Evolutionary conservation across 2,888 invertebrate genomes (phyloP).

Genomic region (Neuroscelio doddi): DNA sequence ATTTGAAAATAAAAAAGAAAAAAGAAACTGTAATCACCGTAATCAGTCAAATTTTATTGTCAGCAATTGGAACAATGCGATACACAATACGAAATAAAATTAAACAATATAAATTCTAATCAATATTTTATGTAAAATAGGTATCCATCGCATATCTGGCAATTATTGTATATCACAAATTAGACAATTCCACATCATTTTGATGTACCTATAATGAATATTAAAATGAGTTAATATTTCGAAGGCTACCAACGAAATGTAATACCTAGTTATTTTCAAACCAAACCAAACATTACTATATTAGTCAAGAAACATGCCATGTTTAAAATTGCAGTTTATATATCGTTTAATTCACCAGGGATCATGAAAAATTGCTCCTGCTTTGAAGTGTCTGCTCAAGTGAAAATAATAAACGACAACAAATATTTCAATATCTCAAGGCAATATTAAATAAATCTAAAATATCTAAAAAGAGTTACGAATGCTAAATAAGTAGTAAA

Average conservation of each 20-base stretch:
- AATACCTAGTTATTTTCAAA: constrained; percentile 59
- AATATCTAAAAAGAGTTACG: constrained; percentile 4
- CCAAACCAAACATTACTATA: constrained; percentile 69
- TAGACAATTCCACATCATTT: constrained; percentile 1
- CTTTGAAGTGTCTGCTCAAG: background rate
- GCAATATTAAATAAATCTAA: background rate
- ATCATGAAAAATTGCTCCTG: background rate
- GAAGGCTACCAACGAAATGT: constrained; percentile 37
- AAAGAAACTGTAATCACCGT: too few species aligned
- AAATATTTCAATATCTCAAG: background rate
- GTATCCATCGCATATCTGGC: too few species aligned
- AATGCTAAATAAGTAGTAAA: background rate
- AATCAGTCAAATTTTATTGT: too few species aligned
- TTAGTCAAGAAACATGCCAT: constrained; percentile 66
- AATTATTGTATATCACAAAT: background rate
- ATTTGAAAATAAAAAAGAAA: too few species aligned
- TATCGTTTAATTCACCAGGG: constrained; percentile 5
- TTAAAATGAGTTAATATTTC: constrained; percentile 46
- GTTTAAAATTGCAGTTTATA: constrained; percentile 46
- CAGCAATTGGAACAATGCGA: background rate
- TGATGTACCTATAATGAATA: background rate
- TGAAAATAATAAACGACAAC: background rate
- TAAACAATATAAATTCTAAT: too few species aligned
- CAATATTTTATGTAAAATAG: too few species aligned
- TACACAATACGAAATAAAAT: background rate